Evolutionary conservation across 2,113 vertebrate species (phyloP).

Genomic region (Dasyurus viverrinus): DNA sequence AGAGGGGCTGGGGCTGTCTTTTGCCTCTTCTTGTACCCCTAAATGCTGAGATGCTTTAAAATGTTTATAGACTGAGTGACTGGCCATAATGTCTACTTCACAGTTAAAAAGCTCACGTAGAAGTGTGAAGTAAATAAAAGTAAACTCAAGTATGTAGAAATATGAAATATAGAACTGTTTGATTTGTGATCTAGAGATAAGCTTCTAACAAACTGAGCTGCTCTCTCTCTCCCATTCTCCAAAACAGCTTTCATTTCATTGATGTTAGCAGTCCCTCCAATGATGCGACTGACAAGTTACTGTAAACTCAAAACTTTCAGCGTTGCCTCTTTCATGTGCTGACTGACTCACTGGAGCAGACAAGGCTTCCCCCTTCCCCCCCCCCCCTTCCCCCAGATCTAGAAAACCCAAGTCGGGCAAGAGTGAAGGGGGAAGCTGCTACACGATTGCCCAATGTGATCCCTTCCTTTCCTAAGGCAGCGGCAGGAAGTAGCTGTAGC

Average conservation of each 20-base stretch:
- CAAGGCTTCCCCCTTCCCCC: neutral
- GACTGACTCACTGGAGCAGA: neutral
- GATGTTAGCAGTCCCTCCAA: neutral
- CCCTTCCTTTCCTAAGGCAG: neutral
- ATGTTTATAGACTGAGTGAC: neutral
- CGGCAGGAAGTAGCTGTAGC: neutral
- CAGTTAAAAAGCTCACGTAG: neutral
- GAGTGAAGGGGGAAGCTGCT: neutral
- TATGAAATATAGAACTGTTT: too few relatives aligned
- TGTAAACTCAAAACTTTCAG: neutral
- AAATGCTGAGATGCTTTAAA: neutral
- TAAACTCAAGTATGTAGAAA: too few relatives aligned
- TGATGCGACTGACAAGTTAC: neutral
- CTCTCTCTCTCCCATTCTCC: neutral
- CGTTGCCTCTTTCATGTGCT: neutral
- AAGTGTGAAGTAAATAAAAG: neutral
- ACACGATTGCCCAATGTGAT: neutral
- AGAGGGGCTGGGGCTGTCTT: neutral
- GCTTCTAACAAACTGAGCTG: neutral
- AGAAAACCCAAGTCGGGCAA: neutral
- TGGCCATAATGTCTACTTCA: neutral
- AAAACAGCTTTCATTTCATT: neutral
- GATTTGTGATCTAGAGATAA: neutral
- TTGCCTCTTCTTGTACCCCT: neutral
- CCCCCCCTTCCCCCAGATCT: neutral